Base-by-base conservation (phyloP, 2,888 invertebrate species). In the Caenorhabditis auriculariae region DNA sequence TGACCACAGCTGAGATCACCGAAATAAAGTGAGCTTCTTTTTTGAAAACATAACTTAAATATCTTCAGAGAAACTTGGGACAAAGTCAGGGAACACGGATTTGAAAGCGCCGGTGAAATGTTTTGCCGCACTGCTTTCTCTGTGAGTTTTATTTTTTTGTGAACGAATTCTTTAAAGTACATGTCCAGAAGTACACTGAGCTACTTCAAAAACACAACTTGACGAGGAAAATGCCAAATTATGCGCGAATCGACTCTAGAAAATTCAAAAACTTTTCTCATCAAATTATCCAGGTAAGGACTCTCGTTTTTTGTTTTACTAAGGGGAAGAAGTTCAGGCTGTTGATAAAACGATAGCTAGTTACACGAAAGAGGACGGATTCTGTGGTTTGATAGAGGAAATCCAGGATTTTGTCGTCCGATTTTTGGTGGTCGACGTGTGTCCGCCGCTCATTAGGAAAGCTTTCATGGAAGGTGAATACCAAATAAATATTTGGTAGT, bases 401-500 rank as follows among this genome's bases (percentile, higher is more conserved):
- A 61, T 80, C 41, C 51, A 63, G 27, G 64, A 66, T 21, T 77
- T 74, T 39, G 72, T 76, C 3, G 50, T 69, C 4, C 61, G 66
- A 17, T 75, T 74, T 49, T 54, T 78, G 46, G 60, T 77, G 21
- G 43, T 75, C 6, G 76, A 78, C 29, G 78, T 79, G 1, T 78
- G 74, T 32, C 78, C 78, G n/a, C 65, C 76, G 7, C 61, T 80
- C 7, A 60, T 80, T 17, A 51, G 79, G 29, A 76, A 74, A 48
- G 71, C 79, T 0, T 72, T 78, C 38, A 68, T 75, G 49, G 70
- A 76, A 61, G 76, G 75, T 72, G 7, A 7, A 58, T 32, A n/a
- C n/a, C n/a, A n/a, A n/a, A n/a, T n/a, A n/a, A n/a, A n/a, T n/a
- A n/a, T n/a, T n/a, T n/a, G n/a, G n/a, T n/a, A n/a, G n/a, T n/a